Evolutionary conservation across 2,888 invertebrate species (phyloP).

Genomic region (Amphipoea lucens): DNA sequence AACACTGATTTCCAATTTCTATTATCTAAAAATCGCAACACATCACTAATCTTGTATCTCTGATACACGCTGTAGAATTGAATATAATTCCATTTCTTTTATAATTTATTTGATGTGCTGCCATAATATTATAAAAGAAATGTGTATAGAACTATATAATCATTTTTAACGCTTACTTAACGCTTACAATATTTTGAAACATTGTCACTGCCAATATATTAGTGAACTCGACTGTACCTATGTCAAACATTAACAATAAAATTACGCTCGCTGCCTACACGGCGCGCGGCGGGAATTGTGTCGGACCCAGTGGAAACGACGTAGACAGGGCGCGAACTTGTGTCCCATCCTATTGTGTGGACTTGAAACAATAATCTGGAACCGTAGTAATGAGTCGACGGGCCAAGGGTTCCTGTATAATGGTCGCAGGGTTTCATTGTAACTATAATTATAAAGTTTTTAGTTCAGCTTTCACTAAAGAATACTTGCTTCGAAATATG

Average conservation of each 20-base stretch:
- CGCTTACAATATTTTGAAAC: no score
- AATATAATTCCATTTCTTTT: no score
- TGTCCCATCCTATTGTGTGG: conserved; percentile 86
- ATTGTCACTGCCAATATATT: no score
- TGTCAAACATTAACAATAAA: neutral
- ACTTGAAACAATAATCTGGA: conserved; percentile 88
- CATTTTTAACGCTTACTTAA: no score
- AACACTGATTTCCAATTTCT: neutral
- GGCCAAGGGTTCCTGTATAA: conserved; percentile 72
- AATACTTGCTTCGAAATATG: neutral
- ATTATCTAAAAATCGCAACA: neutral
- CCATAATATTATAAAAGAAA: neutral
- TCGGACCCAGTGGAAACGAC: conserved; percentile 72
- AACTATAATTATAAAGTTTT: conserved; percentile 11
- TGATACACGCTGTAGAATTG: no score
- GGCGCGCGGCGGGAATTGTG: conserved; percentile 37
- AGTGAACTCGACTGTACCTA: no score
- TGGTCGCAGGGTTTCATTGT: conserved; percentile 62
- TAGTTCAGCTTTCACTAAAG: neutral
- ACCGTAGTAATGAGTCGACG: conserved; percentile 84
- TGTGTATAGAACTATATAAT: neutral
- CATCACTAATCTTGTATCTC: neutral
- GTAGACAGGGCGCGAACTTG: conserved; percentile 85
- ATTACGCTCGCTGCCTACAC: neutral
- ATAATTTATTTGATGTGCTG: neutral